phyloP scores from a whole-genome alignment of 2,113 vertebrate genomes.

The Brachypodius melanocephalos region DNA sequence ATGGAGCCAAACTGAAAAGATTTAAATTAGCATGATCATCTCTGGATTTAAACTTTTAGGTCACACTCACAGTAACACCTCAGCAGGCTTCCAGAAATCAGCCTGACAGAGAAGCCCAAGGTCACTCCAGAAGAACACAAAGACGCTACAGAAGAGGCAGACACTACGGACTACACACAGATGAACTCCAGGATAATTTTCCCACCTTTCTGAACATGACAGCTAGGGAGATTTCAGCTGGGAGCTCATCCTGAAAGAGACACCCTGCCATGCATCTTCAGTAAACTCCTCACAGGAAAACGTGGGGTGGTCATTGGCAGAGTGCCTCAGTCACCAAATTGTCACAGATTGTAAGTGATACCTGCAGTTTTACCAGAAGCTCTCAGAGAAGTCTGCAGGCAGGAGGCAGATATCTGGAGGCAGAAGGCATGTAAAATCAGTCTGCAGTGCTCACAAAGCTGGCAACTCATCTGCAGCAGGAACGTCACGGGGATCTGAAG shows the following conservation, averaged over 20 bases:
- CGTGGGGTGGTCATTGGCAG: not conserved
- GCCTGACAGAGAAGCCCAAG: not conserved
- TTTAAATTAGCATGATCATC: not conserved
- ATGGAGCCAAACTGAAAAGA: not conserved
- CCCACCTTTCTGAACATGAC: not conserved
- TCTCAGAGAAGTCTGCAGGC: not conserved
- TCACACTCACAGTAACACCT: not conserved
- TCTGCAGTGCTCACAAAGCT: not conserved
- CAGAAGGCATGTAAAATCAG: not conserved
- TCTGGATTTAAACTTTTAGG: not conserved
- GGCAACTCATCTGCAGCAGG: not conserved
- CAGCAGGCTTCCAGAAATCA: not conserved
- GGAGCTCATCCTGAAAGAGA: not conserved
- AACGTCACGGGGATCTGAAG: fast-evolving
- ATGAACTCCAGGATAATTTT: not conserved
- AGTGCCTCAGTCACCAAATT: not conserved
- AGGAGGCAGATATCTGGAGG: not conserved
- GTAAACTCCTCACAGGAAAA: not conserved
- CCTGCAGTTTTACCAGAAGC: not conserved
- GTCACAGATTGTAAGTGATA: not conserved
- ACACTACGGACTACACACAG: too few relatives aligned
- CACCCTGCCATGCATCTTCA: not conserved
- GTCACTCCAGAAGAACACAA: not conserved
- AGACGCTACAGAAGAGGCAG: not conserved
- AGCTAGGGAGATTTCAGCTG: not conserved